Conservation (phyloP, 2,113 vertebrate genomes). For the Phrynocephalus versicolor region DNA sequence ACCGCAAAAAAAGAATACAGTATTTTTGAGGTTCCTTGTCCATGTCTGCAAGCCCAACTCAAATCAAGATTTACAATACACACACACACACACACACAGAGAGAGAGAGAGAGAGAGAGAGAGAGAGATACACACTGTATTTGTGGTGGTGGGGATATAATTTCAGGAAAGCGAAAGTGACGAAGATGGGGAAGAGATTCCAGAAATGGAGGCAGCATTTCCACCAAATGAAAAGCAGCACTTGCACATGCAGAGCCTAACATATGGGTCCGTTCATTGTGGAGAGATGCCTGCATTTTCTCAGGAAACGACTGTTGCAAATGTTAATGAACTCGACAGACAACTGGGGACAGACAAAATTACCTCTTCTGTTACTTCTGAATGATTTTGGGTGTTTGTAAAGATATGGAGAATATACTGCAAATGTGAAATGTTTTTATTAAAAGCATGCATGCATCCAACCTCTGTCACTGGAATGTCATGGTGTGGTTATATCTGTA, state of each 20-base stretch:
- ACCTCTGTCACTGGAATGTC: background rate
- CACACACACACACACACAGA: no score
- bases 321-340: background rate
- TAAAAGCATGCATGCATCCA: background rate
- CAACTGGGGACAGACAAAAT: no score
- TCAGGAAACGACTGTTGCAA: background rate
- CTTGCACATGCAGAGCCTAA: slow-evolving; percentile 37
- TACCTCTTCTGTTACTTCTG: background rate
- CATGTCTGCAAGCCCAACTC: no score
- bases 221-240: slow-evolving; percentile 45
- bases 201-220: background rate
- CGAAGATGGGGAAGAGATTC: slow-evolving; percentile 18
- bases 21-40: no score
- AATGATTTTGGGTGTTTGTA: background rate
- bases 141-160: background rate
- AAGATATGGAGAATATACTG: background rate
- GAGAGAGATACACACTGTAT: no score
- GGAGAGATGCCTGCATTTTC: background rate
- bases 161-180: slow-evolving; percentile 48
- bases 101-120: no score
- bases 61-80: no score
- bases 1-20: no score
- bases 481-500: background rate
- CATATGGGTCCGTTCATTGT: slow-evolving; percentile 60
- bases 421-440: background rate